Conservation (phyloP, 35 echinoderm and acorn worm species). For the Hemicentrotus pulcherrimus region DNA sequence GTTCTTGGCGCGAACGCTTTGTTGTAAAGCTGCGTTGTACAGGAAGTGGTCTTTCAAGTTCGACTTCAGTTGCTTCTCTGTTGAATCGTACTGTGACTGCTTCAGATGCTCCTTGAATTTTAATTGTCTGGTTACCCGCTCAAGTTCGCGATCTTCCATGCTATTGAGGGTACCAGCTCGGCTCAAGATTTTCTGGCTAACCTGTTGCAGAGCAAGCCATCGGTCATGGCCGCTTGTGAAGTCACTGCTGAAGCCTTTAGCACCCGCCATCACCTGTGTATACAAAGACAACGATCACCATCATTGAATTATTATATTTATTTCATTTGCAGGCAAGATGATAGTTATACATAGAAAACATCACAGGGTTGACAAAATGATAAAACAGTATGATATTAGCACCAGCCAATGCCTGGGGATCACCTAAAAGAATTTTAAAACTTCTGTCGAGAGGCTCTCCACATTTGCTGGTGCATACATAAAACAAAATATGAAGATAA, state of each 20-base stretch:
- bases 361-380: too few relatives aligned
- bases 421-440: too few relatives aligned
- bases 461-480: too few relatives aligned
- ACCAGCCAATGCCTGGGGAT: too few relatives aligned
- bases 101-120: slow-evolving; percentile 58
- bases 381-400: too few relatives aligned
- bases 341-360: too few relatives aligned
- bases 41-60: slow-evolving; percentile 73
- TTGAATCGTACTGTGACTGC: slow-evolving; percentile 49
- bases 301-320: too few relatives aligned
- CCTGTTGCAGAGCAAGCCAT: slow-evolving; percentile 64
- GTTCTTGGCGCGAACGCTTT: slow-evolving; percentile 38
- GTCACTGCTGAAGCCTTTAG: slow-evolving; percentile 62
- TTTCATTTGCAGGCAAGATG: too few relatives aligned
- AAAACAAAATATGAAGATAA: too few relatives aligned
- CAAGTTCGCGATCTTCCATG: slow-evolving; percentile 70
- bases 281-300: neutral
- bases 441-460: too few relatives aligned
- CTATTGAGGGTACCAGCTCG: slow-evolving; percentile 67
- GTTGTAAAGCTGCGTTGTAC: slow-evolving; percentile 64
- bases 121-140: slow-evolving; percentile 62
- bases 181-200: slow-evolving; percentile 63
- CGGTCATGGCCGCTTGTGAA: slow-evolving; percentile 80
- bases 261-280: neutral
- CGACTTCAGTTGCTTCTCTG: slow-evolving; percentile 50